Evolutionary conservation across 2,797 vertebrate genomes (phyloP), one percentile per base, ranked within the genome.

Genomic region (Macropodus opercularis): DNA sequence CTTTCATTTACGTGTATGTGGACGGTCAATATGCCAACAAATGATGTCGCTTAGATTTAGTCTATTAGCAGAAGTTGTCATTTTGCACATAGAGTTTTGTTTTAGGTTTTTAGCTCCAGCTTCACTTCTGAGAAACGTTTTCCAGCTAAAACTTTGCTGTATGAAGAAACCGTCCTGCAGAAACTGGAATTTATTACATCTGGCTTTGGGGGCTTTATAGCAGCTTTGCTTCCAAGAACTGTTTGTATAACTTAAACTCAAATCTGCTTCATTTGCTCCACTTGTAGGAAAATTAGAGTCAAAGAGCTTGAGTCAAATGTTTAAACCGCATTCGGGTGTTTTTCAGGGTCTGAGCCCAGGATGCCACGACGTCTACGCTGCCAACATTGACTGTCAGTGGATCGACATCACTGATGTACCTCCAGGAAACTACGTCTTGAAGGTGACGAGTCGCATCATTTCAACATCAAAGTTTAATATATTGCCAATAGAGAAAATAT

Each of bases 341-440:
- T 80, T 75, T 62, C 57, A 95, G 94, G 94, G 94, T 1, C 74
- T 95, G 76, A 93, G 94, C 23, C 94, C 94, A 2, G 94, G 94
- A 24, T 95, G 94, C 50, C 92, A 95, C 22, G 94, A 95, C 66
- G 82, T 91, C 9, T 95, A 95, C 14, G 92, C 93, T 8, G 94
- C 94, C 55, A 93, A 95, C 76, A 95, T 95, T 12, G 94, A 95
- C 83, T 95, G 94, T 75, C 94, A 95, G 79, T 95, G 94, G 94
- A 94, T 95, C 10, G 94, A 95, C 87, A 94, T 95, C 79, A 95
- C 94, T 1, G 94, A 95, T 15, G 93, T 95, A 0, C 84, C 82
- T 42, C 92, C 93, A 8, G 94, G 94, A 57, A 94, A 89, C 58
- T 95, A 95, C 38, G 77, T 94, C 48, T 75, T 95, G 13, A 94